Evolutionary conservation across 2,113 vertebrate genomes (phyloP).

Genomic region (Phainopepla nitens): DNA sequence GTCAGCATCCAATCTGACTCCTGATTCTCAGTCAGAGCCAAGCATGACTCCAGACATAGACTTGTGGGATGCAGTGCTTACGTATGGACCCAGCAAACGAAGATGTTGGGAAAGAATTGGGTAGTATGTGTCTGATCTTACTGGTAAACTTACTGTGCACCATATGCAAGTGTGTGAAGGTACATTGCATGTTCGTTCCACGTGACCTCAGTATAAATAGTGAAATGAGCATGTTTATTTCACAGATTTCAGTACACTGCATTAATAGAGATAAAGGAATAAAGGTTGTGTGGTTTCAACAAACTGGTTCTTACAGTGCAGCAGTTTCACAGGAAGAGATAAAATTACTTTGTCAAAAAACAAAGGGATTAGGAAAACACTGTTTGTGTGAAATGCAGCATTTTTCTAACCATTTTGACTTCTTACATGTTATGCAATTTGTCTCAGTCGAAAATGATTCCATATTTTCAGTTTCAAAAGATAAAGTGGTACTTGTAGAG

Average conservation of each 20-base stretch:
- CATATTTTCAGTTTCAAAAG: background rate
- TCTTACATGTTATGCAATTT: background rate
- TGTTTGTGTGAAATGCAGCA: background rate
- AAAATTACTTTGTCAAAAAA: background rate
- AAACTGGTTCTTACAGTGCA: background rate
- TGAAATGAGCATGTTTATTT: background rate
- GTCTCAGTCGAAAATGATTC: background rate
- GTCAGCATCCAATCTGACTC: conserved; percentile 93
- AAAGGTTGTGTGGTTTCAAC: background rate
- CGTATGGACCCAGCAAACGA: conserved; percentile 82
- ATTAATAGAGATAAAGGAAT: background rate
- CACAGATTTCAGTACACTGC: background rate
- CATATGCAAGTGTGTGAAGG: background rate
- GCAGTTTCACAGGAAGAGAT: background rate
- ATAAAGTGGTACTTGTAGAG: background rate
- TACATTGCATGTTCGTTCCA: background rate
- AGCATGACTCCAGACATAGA: conserved; percentile 86
- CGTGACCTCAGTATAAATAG: background rate
- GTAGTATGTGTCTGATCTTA: conserved; percentile 75
- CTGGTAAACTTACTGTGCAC: background rate
- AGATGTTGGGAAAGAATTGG: conserved; percentile 96
- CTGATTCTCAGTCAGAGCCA: conserved; percentile 93
- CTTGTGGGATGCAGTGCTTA: conserved; percentile 88
- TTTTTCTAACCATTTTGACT: background rate
- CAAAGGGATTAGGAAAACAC: background rate